phyloP scores from a whole-genome alignment of 2,888 invertebrate species.

The Trachelus stipa region DNA sequence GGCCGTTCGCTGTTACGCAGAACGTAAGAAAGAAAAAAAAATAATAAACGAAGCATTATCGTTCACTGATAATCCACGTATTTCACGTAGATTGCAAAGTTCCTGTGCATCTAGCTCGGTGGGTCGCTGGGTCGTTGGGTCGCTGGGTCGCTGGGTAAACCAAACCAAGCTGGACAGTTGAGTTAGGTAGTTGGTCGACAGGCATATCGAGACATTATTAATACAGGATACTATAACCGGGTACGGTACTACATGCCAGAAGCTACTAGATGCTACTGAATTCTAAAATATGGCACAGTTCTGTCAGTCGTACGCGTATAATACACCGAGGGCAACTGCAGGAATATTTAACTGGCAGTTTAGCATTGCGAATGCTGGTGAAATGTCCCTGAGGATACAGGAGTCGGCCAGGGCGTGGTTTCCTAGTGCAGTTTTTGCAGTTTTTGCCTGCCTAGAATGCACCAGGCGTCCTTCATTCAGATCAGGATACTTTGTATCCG shows the following conservation, averaged over 20 bases:
- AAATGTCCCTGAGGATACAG: slow-evolving; percentile 58
- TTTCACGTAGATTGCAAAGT: too few relatives aligned
- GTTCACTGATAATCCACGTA: slow-evolving; percentile 42
- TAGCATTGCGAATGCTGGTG: slow-evolving; percentile 27
- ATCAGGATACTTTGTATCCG: slow-evolving; percentile 53
- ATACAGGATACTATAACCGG: too few relatives aligned
- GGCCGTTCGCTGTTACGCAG: slow-evolving; percentile 46
- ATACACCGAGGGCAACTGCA: slow-evolving; percentile 2
- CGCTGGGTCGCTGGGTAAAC: slow-evolving; percentile 45
- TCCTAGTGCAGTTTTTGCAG: slow-evolving; percentile 62
- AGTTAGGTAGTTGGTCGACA: background rate
- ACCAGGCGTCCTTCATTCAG: slow-evolving; percentile 62
- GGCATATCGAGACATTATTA: background rate
- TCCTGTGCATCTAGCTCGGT: slow-evolving; percentile 32
- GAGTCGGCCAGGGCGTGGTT: slow-evolving; percentile 61
- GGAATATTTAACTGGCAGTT: background rate
- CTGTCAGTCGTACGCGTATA: too few relatives aligned
- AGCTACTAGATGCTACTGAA: too few relatives aligned
- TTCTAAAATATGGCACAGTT: too few relatives aligned
- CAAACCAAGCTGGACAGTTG: slow-evolving; percentile 35
- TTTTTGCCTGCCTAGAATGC: slow-evolving; percentile 62
- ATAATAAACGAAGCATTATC: slow-evolving; percentile 29
- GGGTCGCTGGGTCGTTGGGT: slow-evolving; percentile 43
- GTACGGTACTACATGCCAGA: too few relatives aligned
- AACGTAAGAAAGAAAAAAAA: slow-evolving; percentile 18